phyloP scores from a whole-genome alignment of 2,113 vertebrate genomes.

The Carassius carassius region DNA sequence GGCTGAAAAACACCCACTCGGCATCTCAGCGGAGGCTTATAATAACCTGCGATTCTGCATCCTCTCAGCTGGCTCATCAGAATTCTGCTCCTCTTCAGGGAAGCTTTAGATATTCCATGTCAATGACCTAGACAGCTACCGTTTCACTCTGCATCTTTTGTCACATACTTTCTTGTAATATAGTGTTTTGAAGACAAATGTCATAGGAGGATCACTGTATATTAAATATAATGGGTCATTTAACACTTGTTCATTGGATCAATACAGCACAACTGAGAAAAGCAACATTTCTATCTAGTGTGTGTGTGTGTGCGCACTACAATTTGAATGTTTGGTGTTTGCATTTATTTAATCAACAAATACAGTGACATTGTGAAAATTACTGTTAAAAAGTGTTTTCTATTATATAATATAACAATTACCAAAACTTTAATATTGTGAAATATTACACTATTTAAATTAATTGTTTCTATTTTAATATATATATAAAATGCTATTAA shows the following conservation, averaged over 20 bases:
- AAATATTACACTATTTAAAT: no score
- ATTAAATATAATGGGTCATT: not conserved
- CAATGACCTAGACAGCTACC: constrained; percentile 56
- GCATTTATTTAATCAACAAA: not conserved
- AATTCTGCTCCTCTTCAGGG: constrained; percentile 51
- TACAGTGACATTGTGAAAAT: no score
- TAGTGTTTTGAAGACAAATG: constrained; percentile 23
- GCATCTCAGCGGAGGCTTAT: constrained; percentile 53
- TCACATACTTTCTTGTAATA: constrained; percentile 37
- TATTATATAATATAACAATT: no score
- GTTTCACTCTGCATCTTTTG: constrained; percentile 42
- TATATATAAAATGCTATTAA: no score
- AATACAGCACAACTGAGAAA: not conserved
- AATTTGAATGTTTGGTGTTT: no score
- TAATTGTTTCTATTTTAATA: no score
- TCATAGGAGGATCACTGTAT: not conserved
- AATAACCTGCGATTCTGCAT: constrained; percentile 46
- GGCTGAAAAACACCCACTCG: constrained; percentile 51
- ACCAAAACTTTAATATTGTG: no score
- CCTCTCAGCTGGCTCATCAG: constrained; percentile 58
- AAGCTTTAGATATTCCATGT: constrained; percentile 61
- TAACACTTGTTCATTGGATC: not conserved
- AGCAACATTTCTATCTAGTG: no score
- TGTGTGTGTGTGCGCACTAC: no score
- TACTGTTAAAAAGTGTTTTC: no score